Evolutionary conservation across 2,888 invertebrate genomes (phyloP), one percentile per base, ranked within the genome.

Genomic region (Gymnosoma rotundatum): DNA sequence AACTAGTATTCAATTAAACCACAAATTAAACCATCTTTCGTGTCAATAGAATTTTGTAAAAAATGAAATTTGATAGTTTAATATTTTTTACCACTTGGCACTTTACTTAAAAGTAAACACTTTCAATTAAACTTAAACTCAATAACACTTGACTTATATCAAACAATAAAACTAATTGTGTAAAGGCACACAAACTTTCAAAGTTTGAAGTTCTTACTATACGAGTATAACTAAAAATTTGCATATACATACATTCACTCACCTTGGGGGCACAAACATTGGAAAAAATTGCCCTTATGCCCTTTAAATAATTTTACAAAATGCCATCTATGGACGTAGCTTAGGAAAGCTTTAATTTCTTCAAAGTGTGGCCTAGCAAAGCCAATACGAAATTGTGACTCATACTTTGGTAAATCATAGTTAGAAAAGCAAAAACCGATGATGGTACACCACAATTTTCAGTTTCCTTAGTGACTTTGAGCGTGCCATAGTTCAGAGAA

Each of bases 211-310:
- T 1, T 25, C 4, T 4, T 25, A 25, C 4, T 25, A 2, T 25
- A n/a, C n/a, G n/a, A n/a, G n/a, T n/a, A n/a, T 4, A 25, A 25
- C 4, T 38, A 38, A 7, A 38, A 1, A 7, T 14, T 10, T n/a
- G 25, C n/a, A n/a, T 54, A 10, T n/a, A n/a, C 5, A 0, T 5
- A 56, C 42, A 56, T 14, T 25, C 9, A 92, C 93, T 93, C 93
- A 96, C 96, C 96, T 89, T 95, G 95, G 87, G 95, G 95, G 92
- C 96, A 96, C 78, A 95, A 93, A 89, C 96, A 96, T 90, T 95
- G 95, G 91, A 95, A 96, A 88, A 94, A 94, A 88, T 93, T 93
- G 79, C 95, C 95, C 88, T 95, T 94, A 89, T 94, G 94, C 82
- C 96, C 95, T 91, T 95, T 95, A 85, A 95, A 94, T 87, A 95